Percentiles rank a stretch among this genome's conserved stretches.
phyloP scores from a whole-genome alignment of 1,140 invertebrate species.

The Drosophila nebulosa region DNA sequence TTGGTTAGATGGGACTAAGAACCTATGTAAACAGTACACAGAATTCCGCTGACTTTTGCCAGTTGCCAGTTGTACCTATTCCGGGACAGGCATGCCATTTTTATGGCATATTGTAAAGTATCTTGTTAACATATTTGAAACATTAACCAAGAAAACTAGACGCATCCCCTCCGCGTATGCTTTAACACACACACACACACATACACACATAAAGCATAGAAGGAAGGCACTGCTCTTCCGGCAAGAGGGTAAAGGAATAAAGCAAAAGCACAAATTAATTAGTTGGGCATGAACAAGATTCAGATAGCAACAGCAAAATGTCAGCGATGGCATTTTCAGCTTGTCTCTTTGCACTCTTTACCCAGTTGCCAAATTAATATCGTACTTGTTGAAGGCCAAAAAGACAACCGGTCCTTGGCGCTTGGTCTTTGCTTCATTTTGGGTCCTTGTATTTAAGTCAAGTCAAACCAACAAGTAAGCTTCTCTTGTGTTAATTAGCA shows the following conservation, averaged over 20 bases:
- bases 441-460: neutral
- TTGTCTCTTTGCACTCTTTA: neutral
- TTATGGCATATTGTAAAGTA: conserved; percentile 70
- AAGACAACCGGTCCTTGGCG: neutral
- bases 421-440: neutral
- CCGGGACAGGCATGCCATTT: conserved; percentile 35
- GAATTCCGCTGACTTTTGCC: conserved; percentile 65
- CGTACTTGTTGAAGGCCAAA: neutral
- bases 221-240: neutral
- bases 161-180: neutral
- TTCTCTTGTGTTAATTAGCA: neutral
- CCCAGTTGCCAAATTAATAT: neutral
- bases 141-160: conserved; percentile 64
- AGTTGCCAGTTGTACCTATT: conserved; percentile 28
- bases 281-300: conserved; percentile 1
- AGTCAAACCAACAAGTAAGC: neutral
- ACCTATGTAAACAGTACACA: conserved; percentile 63
- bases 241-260: neutral
- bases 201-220: neutral
- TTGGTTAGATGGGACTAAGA: neutral
- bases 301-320: neutral
- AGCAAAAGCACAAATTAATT: neutral
- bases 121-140: conserved; percentile 71
- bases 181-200: neutral
- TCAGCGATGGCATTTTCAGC: neutral